Conservation (phyloP, 2,113 vertebrate genomes). For the Cardinalis cardinalis region DNA sequence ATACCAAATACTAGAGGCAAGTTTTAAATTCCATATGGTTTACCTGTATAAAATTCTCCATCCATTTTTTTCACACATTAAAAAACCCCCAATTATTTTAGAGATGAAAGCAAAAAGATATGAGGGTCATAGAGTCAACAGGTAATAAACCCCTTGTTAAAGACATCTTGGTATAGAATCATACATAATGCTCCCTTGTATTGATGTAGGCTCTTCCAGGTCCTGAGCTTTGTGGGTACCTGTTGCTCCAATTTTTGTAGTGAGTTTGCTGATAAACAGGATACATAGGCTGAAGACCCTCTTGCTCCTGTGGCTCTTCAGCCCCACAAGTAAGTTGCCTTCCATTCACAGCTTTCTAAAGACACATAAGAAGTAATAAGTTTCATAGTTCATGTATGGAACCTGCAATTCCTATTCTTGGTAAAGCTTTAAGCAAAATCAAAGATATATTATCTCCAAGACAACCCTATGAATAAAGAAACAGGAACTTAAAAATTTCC, state of each 20-base stretch:
- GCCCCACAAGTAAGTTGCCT: slow-evolving; percentile 52
- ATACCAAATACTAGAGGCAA: not conserved
- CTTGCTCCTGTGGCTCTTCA: slow-evolving; percentile 52
- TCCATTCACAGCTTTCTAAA: slow-evolving; percentile 68
- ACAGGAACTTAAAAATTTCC: not conserved
- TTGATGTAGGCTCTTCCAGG: slow-evolving; percentile 65
- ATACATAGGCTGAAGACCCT: slow-evolving; percentile 47
- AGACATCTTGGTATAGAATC: not conserved
- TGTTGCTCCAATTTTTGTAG: slow-evolving; percentile 58
- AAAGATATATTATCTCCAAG: not conserved
- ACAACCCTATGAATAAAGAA: not conserved
- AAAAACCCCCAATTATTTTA: not conserved
- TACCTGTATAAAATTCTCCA: not conserved
- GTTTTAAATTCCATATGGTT: not conserved
- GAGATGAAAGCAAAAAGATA: not conserved
- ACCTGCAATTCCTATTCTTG: not conserved
- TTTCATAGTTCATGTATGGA: not conserved
- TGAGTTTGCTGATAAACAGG: slow-evolving; percentile 61
- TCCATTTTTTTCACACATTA: not conserved
- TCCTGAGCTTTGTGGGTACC: not conserved
- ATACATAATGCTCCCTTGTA: slow-evolving; percentile 75
- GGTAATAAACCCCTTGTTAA: not conserved
- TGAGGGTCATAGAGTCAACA: not conserved
- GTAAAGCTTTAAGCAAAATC: not conserved
- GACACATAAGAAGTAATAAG: slow-evolving; percentile 7